Percentiles rank a stretch among this genome's conserved stretches.
These are phyloP conservation scores for Pteromalus puparum DNA, from an alignment of 1,140 invertebrate species.

Conservation along the genomic window DNA sequence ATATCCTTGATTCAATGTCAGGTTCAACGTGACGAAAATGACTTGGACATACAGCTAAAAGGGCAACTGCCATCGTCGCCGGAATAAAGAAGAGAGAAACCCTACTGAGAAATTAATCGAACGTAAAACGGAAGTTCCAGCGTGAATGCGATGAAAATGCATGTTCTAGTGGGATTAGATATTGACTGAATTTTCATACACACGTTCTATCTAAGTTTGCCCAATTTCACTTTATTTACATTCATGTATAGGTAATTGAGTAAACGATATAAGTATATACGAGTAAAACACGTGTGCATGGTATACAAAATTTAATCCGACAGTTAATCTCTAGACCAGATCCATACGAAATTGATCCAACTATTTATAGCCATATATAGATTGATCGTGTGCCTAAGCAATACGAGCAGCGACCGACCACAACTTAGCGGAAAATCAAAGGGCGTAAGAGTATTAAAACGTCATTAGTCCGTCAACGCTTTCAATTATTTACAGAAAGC, in stretches of 20 bases:
- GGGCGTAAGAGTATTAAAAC: constrained; percentile 1
- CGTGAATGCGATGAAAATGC: neutral
- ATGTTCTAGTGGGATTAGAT: neutral
- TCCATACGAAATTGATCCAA: too few species aligned
- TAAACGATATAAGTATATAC: too few species aligned
- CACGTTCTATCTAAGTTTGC: too few species aligned
- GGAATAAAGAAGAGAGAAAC: neutral
- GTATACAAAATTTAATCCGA: too few species aligned
- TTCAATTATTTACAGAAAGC: constrained; percentile 45
- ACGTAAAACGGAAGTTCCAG: neutral
- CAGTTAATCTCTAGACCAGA: too few species aligned
- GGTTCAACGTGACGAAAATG: neutral
- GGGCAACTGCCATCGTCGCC: too few species aligned
- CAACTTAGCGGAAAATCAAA: neutral
- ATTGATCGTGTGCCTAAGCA: neutral
- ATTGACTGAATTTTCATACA: neutral
- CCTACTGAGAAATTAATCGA: constrained; percentile 4
- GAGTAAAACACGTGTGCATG: too few species aligned
- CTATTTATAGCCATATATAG: too few species aligned
- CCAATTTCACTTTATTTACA: too few species aligned
- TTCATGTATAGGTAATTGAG: too few species aligned
- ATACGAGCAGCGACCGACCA: neutral
- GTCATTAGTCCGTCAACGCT: constrained; percentile 35
- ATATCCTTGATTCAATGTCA: constrained; percentile 21
- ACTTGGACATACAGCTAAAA: neutral